phyloP scores from a whole-genome alignment of 2,888 invertebrate genomes.

The Euplagia quadripunctaria region DNA sequence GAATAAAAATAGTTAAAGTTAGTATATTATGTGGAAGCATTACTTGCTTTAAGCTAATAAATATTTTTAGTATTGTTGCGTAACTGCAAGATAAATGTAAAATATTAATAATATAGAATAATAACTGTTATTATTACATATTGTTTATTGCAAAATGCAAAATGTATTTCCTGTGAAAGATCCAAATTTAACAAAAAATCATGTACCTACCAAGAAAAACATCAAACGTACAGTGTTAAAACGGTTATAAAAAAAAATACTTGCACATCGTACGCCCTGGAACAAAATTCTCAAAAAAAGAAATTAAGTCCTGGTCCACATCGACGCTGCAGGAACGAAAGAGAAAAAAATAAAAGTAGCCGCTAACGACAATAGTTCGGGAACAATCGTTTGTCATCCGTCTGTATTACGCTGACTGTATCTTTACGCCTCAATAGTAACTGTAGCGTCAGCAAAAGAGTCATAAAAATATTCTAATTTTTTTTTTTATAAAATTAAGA shows the following conservation, averaged over 20 bases:
- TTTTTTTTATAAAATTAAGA: background rate
- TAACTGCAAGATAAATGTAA: too few relatives aligned
- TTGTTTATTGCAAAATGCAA: too few relatives aligned
- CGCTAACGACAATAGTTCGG: conserved; percentile 78
- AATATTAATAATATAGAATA: too few relatives aligned
- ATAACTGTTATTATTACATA: too few relatives aligned
- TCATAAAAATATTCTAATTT: conserved; percentile 9
- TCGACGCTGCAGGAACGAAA: conserved; percentile 20
- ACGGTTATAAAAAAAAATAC: too few relatives aligned
- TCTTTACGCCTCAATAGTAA: conserved; percentile 64
- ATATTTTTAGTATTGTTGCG: too few relatives aligned
- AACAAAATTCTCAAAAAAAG: conserved; percentile 8
- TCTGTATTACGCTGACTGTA: conserved; percentile 56
- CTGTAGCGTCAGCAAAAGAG: conserved; percentile 63
- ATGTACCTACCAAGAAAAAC: background rate
- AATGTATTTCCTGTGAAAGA: too few relatives aligned
- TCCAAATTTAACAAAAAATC: too few relatives aligned
- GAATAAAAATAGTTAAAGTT: too few relatives aligned
- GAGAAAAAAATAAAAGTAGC: conserved; percentile 54
- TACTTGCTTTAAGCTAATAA: too few relatives aligned
- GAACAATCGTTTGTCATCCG: conserved; percentile 81
- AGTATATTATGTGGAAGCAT: too few relatives aligned
- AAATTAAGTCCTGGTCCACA: conserved; percentile 19
- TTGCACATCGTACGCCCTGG: background rate
- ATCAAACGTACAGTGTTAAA: background rate